Conservation (phyloP, 35 echinoderm and acorn worm genomes). For the Eucidaris tribuloides region DNA sequence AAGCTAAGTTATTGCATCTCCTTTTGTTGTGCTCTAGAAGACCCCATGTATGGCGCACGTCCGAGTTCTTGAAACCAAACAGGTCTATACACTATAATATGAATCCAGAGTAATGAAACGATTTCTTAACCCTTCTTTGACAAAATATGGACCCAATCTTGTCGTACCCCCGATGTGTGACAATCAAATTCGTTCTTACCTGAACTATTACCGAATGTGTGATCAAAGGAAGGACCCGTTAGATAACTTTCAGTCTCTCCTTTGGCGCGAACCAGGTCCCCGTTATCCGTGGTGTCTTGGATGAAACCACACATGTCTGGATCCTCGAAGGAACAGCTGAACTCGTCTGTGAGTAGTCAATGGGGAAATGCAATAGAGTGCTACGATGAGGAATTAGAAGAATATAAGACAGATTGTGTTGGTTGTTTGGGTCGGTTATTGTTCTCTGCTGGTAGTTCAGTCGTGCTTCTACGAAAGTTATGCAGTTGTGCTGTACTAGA, state of each 20-base stretch:
- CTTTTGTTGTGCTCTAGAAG: not conserved
- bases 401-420: not conserved
- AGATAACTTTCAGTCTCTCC: conserved; percentile 22
- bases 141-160: too few species aligned
- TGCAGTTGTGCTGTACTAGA: not conserved
- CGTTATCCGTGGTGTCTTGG: conserved; percentile 34
- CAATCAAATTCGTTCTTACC: not conserved
- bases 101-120: not conserved
- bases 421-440: not conserved
- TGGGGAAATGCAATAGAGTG: not conserved
- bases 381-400: too few species aligned
- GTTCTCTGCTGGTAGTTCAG: not conserved
- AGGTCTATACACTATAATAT: not conserved
- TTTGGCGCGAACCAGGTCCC: not conserved
- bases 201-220: conserved; percentile 40
- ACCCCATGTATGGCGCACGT: not conserved
- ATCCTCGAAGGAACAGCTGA: conserved; percentile 18
- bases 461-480: not conserved
- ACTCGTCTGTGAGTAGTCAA: conserved; percentile 5
- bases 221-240: conserved; percentile 44
- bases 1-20: too few species aligned
- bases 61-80: not conserved
- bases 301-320: conserved; percentile 29
- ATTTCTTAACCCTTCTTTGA: too few species aligned
- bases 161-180: too few species aligned